phyloP scores from a whole-genome alignment of 2,888 invertebrate species.

The Phymatocera aterrima region DNA sequence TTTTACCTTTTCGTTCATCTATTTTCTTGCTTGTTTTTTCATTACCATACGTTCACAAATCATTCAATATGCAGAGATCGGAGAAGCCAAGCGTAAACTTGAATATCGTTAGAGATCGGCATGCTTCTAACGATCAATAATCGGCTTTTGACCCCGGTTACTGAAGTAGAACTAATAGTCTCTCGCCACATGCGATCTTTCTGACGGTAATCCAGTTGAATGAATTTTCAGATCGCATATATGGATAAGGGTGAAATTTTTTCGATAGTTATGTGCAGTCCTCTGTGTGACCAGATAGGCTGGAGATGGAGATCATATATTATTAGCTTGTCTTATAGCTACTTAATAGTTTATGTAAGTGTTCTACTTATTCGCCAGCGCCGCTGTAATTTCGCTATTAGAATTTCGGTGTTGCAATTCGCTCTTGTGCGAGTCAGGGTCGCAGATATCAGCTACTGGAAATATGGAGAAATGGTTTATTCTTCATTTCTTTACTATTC shows the following conservation, averaged over 20 bases:
- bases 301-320: neutral
- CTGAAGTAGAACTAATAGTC: conserved; percentile 21
- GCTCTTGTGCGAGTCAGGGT: conserved; percentile 32
- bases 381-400: conserved; percentile 34
- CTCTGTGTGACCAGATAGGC: neutral
- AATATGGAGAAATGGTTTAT: neutral
- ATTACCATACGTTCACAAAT: neutral
- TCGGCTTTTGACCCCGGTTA: neutral
- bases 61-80: neutral
- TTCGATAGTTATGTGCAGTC: neutral
- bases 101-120: conserved; percentile 4
- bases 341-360: conserved; percentile 42
- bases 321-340: neutral
- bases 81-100: conserved; percentile 19
- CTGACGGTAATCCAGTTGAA: neutral
- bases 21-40: neutral
- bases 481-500: neutral
- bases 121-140: conserved; percentile 24
- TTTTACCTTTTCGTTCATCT: neutral
- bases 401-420: conserved; percentile 23
- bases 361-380: conserved; percentile 47
- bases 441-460: conserved; percentile 15
- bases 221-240: neutral
- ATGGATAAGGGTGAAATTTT: neutral
- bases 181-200: neutral